Conservation (phyloP, 2,888 invertebrate genomes). For the Agrotis clavis region DNA sequence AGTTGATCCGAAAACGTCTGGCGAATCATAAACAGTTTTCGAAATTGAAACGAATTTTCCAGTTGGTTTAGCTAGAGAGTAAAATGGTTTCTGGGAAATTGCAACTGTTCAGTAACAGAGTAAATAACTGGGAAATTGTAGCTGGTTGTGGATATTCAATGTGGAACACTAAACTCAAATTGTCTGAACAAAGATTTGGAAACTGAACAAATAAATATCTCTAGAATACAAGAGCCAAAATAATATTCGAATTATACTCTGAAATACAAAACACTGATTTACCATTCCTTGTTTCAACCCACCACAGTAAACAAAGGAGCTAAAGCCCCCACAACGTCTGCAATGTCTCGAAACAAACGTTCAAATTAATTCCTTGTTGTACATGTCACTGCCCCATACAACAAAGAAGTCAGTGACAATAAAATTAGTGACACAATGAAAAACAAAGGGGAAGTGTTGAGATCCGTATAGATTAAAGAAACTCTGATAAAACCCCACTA, state of each 20-base stretch:
- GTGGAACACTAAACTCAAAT: constrained; percentile 1
- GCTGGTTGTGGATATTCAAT: not conserved
- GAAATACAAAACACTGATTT: not conserved
- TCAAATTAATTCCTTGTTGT: constrained; percentile 22
- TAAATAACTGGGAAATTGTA: constrained; percentile 10
- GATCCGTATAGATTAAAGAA: constrained; percentile 40
- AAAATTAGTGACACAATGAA: constrained; percentile 20
- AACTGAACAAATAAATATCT: not conserved
- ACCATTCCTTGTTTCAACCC: not conserved
- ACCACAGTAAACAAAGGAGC: constrained; percentile 17
- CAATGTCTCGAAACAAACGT: constrained; percentile 16
- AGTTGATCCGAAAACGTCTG: constrained; percentile 19
- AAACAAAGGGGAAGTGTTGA: constrained; percentile 40
- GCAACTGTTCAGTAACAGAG: not conserved
- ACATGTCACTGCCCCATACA: constrained; percentile 30
- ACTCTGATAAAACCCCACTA: constrained; percentile 8
- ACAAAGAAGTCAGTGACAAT: constrained; percentile 37
- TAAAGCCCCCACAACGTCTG: constrained; percentile 4
- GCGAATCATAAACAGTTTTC: constrained; percentile 33
- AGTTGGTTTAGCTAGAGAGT: constrained; percentile 1
- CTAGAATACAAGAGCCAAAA: not conserved
- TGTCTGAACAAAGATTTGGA: not conserved
- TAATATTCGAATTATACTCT: not conserved
- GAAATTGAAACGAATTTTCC: constrained; percentile 21
- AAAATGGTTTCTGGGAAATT: constrained; percentile 10